A percentile compares a stretch with the other conserved stretches of the same genome.
These are phyloP conservation scores for Danionella dracula DNA, from an alignment of 2,797 vertebrate genomes.

Conservation along the genomic window DNA sequence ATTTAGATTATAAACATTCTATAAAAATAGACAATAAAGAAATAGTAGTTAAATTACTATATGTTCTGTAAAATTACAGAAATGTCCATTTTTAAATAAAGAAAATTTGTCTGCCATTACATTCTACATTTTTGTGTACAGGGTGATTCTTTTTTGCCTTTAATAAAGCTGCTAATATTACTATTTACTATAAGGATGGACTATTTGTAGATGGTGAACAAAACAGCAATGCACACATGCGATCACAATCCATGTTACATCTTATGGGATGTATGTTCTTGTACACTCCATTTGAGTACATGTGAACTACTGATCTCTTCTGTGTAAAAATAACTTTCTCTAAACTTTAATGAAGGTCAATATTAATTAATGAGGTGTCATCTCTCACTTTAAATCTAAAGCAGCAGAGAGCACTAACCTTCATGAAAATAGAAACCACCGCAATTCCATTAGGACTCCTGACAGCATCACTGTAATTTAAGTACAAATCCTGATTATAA, in stretches of 20 bases:
- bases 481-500: constrained; percentile 92
- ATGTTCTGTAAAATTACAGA: too few species aligned
- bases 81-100: too few species aligned
- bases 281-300: background rate
- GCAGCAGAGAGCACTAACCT: constrained; percentile 71
- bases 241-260: too few species aligned
- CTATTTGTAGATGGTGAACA: too few species aligned
- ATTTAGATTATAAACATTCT: too few species aligned
- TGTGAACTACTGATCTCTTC: background rate
- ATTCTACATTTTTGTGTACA: too few species aligned
- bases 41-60: too few species aligned
- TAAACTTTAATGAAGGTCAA: background rate
- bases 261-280: background rate
- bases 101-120: too few species aligned
- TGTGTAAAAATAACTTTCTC: background rate
- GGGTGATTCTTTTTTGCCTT: too few species aligned
- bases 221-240: background rate
- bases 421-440: constrained; percentile 95
- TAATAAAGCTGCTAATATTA: too few species aligned
- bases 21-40: too few species aligned
- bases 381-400: background rate
- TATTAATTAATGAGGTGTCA: background rate
- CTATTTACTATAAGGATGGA: too few species aligned
- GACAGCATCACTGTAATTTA: constrained; percentile 88
- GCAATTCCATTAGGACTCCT: constrained; percentile 90